A percentile compares a stretch with the other conserved stretches of the same genome.
phyloP scores from a whole-genome alignment of 2,888 invertebrate genomes.

The Sipha maydis region DNA sequence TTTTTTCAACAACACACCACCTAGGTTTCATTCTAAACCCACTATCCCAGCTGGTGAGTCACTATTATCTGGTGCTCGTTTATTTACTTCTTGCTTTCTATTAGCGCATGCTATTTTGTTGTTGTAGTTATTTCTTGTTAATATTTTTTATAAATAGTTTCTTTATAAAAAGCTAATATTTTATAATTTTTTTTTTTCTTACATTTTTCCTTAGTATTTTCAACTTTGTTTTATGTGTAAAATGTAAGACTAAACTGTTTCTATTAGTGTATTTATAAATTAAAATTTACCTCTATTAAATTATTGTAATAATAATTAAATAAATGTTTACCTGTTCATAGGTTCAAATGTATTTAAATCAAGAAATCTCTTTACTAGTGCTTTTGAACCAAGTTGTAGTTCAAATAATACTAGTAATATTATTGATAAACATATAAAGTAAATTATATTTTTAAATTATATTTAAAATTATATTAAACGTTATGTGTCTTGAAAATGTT shows the following conservation, averaged over 20 bases:
- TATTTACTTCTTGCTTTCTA: slow-evolving; percentile 27
- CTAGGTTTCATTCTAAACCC: slow-evolving; percentile 69
- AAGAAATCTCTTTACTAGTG: slow-evolving; percentile 29
- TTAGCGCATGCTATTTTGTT: slow-evolving; percentile 11
- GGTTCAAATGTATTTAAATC: slow-evolving; percentile 51
- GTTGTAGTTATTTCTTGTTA: neutral
- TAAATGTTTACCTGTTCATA: neutral
- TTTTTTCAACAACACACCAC: slow-evolving; percentile 73
- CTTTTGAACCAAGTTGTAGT: slow-evolving; percentile 2
- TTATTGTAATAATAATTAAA: neutral
- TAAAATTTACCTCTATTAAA: neutral
- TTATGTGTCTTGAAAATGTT: neutral
- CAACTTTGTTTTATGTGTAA: neutral
- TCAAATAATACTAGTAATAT: slow-evolving; percentile 24
- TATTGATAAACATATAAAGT: slow-evolving; percentile 16
- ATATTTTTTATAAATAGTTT: neutral
- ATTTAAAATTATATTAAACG: neutral
- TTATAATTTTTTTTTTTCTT: neutral
- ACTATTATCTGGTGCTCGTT: slow-evolving; percentile 27
- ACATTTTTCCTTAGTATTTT: neutral
- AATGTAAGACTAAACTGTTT: neutral
- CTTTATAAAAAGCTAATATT: neutral
- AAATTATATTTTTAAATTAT: neutral
- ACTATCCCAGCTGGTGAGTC: slow-evolving; percentile 55
- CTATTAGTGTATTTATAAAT: neutral